Conservation (phyloP, 2,888 invertebrate species). For the Sphaeridia pumilis region DNA sequence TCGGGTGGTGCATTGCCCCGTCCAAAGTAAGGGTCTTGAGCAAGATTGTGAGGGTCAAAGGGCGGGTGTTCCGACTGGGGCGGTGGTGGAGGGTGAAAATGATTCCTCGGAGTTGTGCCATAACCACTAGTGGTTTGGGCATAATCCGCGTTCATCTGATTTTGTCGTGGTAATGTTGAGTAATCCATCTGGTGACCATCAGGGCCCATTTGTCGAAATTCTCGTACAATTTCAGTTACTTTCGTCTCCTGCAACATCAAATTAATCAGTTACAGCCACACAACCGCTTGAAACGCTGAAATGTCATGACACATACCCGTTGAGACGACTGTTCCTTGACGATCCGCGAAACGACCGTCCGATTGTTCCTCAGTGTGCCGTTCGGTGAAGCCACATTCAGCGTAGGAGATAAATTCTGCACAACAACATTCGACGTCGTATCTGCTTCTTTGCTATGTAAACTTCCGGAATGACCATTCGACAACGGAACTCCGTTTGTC, state of each 20-base stretch:
- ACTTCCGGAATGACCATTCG: not conserved
- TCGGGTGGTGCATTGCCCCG: conserved; percentile 32
- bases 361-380: conserved; percentile 45
- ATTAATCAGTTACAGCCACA: too few species aligned
- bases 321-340: conserved; percentile 52
- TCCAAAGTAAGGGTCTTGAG: conserved; percentile 34
- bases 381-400: conserved; percentile 1
- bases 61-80: conserved; percentile 18
- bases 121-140: conserved; percentile 30
- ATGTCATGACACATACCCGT: too few species aligned
- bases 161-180: conserved; percentile 35
- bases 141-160: conserved; percentile 35
- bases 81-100: conserved; percentile 35
- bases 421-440: not conserved
- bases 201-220: conserved; percentile 45
- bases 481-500: not conserved
- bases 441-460: not conserved
- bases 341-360: conserved; percentile 48
- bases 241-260: conserved; percentile 63
- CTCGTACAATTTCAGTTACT: conserved; percentile 41
- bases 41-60: conserved; percentile 26
- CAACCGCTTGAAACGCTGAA: too few species aligned
- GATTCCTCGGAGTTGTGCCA: conserved; percentile 36
- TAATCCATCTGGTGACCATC: conserved; percentile 42
- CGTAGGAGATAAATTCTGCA: conserved; percentile 11